Base-by-base conservation (phyloP, 2,113 vertebrate genomes). In the Acanthisitta chloris region DNA sequence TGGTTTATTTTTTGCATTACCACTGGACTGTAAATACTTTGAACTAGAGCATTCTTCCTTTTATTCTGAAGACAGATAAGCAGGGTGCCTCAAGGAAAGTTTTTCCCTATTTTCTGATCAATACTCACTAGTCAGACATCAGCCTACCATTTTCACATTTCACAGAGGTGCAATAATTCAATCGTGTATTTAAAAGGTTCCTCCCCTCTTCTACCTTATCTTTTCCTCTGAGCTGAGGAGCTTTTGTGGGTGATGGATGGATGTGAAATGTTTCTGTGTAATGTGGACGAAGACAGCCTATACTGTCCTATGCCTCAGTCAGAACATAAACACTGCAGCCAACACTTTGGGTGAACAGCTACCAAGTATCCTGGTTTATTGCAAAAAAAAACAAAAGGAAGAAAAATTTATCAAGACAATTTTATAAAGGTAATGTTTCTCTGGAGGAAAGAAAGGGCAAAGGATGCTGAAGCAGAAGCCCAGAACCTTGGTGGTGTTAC, bases 81-180 rank as follows among this genome's bases (percentile, higher is more conserved):
- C 38, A 92, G 83, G 77, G 79, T 95, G 94, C 97, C 95, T 96
- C 76, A 85, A 91, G 96, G 93, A 82, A 93, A 93, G 87, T 59
- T 96, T 83, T 83, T 62, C 88, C 82, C 81, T 94, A 94, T 88
- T 94, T 95, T 89, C 91, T 94, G 89, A 97, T 97, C 95, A 93
- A 97, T 97, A 95, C 97, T 97, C 92, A 93, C 80, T 90, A 92
- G 82, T 96, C 48, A 86, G 90, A 73, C 87, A 95, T 86, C 94
- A 90, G 51, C 80, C 92, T 94, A 93, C 91, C 90, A 67, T 86
- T 94, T 96, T 95, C 88, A 94, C 87, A 90, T 92, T 96, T 96
- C 77, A 87, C 77, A 93, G 92, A 93, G 79, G 86, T 88, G 67
- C 69, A 96, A 90, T 94, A 85, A 96, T 88, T 93, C 82, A 95